These are phyloP conservation scores for Meiosimyza platycephala DNA, from an alignment of 2,888 invertebrate genomes.

Conservation along the genomic window DNA sequence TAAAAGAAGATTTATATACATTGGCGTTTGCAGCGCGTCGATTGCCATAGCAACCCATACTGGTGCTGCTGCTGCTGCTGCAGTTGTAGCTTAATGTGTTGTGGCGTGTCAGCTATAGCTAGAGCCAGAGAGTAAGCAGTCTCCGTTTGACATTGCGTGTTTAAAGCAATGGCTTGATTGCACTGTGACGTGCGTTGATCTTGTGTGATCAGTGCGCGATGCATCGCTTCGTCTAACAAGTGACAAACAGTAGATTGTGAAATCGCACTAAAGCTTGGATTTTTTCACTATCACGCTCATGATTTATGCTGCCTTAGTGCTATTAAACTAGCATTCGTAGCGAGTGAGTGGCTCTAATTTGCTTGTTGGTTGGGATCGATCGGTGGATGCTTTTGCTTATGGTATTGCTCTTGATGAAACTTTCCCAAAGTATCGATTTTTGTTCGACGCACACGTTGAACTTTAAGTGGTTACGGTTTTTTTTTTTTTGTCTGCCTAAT, in stretches of 20 bases:
- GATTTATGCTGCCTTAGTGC: constrained; percentile 7
- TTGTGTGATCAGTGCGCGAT: neutral
- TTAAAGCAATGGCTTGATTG: neutral
- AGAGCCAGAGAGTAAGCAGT: neutral
- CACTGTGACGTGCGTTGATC: constrained; percentile 6
- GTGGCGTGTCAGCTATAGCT: neutral
- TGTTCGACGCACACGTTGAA: too few species aligned
- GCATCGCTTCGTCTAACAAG: constrained; percentile 1
- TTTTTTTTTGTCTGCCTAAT: too few species aligned
- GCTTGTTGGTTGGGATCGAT: neutral
- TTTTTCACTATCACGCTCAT: neutral
- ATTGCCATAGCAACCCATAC: too few species aligned
- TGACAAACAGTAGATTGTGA: constrained; percentile 12
- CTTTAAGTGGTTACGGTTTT: too few species aligned
- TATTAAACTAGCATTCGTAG: neutral
- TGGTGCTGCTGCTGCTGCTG: neutral
- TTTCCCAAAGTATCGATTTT: constrained; percentile 13
- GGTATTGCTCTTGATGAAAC: neutral
- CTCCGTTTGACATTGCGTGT: constrained; percentile 11
- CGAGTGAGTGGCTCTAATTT: constrained; percentile 8
- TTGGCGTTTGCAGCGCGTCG: neutral
- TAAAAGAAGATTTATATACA: constrained; percentile 66
- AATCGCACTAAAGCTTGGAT: constrained; percentile 1
- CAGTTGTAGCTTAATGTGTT: constrained; percentile 9
- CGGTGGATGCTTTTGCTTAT: neutral